Conservation (phyloP, 2,888 invertebrate genomes). For the Alloplasta piceator region DNA sequence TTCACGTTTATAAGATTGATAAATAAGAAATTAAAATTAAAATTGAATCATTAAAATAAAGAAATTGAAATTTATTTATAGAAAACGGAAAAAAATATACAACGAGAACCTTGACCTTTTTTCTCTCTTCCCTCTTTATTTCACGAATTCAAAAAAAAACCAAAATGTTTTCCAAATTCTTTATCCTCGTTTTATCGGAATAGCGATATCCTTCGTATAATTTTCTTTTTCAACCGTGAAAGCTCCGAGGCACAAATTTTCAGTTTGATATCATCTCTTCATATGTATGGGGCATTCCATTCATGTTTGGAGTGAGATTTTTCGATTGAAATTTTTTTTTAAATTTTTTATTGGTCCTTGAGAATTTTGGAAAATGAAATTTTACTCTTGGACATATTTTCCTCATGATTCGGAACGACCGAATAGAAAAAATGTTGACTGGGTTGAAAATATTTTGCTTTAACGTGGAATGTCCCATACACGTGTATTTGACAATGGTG, state of each 20-base stretch:
- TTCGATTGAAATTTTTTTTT: no score
- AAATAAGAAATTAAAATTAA: no score
- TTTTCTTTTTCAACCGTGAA: background rate
- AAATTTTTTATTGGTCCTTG: no score
- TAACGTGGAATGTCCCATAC: constrained; percentile 1
- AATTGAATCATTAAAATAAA: no score
- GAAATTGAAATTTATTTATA: no score
- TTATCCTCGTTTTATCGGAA: background rate
- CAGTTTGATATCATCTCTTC: background rate
- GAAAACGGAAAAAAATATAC: background rate
- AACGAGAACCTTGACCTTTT: background rate
- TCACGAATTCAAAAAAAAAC: background rate
- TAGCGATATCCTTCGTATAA: background rate
- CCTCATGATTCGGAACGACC: no score
- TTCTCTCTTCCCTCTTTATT: constrained; percentile 2
- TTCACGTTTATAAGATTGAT: no score
- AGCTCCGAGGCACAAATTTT: background rate
- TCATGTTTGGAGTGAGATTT: no score
- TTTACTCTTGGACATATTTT: no score
- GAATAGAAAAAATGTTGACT: no score
- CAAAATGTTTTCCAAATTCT: background rate
- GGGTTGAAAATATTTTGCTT: constrained; percentile 4
- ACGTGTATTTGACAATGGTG: background rate
- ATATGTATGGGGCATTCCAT: no score
- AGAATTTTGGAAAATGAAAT: no score